Percentiles rank a stretch among this genome's conserved stretches.
Evolutionary conservation across 2,113 vertebrate species (phyloP).

Genomic region (Dolichotis patagonum): DNA sequence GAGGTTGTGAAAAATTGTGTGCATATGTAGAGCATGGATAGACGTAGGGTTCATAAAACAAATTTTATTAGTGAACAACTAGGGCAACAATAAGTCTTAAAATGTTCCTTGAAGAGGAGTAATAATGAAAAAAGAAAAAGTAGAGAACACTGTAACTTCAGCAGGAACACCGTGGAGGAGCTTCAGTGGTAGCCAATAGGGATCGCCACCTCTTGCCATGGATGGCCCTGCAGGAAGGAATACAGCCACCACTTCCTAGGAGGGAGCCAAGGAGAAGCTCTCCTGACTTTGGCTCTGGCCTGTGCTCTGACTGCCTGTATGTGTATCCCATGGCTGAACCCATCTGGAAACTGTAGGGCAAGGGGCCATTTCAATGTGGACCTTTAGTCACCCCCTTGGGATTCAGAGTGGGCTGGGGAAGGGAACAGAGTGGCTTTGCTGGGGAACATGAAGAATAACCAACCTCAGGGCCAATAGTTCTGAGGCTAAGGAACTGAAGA

Average conservation of each 20-base stretch:
- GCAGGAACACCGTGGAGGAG: not conserved
- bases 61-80: not conserved
- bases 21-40: not conserved
- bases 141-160: not conserved
- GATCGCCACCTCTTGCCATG: not conserved
- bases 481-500: not conserved
- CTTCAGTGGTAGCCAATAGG: not conserved
- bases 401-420: not conserved
- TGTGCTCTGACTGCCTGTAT: not conserved
- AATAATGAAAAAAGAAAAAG: not conserved
- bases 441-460: not conserved
- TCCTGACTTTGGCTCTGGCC: not conserved
- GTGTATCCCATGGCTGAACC: rapidly evolving
- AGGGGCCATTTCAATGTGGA: not conserved
- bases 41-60: not conserved
- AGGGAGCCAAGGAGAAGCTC: not conserved
- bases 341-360: not conserved
- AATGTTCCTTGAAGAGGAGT: not conserved
- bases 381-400: not conserved
- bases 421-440: not conserved
- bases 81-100: not conserved
- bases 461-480: not conserved
- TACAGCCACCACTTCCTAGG: rapidly evolving
- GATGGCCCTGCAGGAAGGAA: not conserved
- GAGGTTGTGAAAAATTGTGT: not conserved